Conservation (phyloP, 2,113 vertebrate genomes). For the Forbesichthys papilliferus region DNA sequence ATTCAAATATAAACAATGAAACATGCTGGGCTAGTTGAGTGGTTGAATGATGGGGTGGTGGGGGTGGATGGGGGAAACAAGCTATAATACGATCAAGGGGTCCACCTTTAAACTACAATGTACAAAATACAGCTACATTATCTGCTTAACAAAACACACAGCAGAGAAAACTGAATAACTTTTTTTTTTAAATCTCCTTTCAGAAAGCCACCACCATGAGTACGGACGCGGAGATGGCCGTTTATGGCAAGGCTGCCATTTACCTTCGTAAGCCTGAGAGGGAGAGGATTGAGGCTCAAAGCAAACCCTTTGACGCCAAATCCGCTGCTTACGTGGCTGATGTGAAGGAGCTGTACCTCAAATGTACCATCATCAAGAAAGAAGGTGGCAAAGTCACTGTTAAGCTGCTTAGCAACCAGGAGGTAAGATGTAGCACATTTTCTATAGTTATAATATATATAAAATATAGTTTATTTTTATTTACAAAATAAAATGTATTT, state of each 20-base stretch:
- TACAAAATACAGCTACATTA: too few relatives aligned
- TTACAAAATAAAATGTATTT: not conserved
- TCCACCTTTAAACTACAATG: too few relatives aligned
- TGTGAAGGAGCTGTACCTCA: conserved; percentile 2
- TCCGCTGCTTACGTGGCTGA: not conserved
- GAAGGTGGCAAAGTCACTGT: not conserved
- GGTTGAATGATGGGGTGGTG: too few relatives aligned
- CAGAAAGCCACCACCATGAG: not conserved
- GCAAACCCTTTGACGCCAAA: conserved; percentile 1
- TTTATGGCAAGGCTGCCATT: not conserved
- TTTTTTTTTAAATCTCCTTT: not conserved
- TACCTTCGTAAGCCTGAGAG: too few relatives aligned
- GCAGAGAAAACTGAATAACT: too few relatives aligned
- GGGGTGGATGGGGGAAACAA: too few relatives aligned
- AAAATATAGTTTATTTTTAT: not conserved
- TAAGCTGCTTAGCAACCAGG: not conserved
- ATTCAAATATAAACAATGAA: too few relatives aligned
- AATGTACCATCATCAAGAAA: not conserved
- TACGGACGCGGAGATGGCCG: conserved; percentile 1
- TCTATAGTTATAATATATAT: too few relatives aligned
- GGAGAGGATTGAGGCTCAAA: not conserved
- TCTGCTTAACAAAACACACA: too few relatives aligned
- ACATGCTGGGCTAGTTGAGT: too few relatives aligned
- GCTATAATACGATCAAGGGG: too few relatives aligned
- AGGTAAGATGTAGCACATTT: not conserved